Evolutionary conservation across 2,113 vertebrate species (phyloP).

Genomic region (Spilogale gracilis): DNA sequence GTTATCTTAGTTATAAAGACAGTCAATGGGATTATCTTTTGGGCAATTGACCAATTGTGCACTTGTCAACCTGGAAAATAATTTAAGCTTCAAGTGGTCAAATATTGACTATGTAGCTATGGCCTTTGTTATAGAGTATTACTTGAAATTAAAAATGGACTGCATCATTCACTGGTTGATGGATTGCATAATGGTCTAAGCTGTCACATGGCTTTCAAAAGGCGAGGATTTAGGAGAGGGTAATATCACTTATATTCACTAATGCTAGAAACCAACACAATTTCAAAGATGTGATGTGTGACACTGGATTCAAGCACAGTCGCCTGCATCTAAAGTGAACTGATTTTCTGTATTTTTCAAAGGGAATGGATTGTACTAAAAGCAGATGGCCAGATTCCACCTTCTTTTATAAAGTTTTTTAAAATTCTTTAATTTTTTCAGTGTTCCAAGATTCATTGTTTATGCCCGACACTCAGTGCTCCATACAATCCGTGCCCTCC

Average conservation of each 20-base stretch:
- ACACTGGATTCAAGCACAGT: background rate
- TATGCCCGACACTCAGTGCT: too few species aligned
- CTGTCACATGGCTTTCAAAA: background rate
- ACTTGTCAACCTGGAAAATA: slow-evolving; percentile 33
- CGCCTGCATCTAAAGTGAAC: background rate
- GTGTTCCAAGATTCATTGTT: too few species aligned
- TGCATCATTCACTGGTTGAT: too few species aligned
- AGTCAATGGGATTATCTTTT: slow-evolving; percentile 27
- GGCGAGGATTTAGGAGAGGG: background rate
- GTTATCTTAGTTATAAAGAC: background rate
- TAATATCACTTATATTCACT: background rate
- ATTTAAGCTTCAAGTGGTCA: slow-evolving; percentile 36
- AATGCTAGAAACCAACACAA: background rate
- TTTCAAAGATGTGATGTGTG: background rate
- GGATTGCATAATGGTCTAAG: background rate
- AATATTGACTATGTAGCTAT: background rate
- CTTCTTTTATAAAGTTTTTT: background rate
- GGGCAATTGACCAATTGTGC: background rate
- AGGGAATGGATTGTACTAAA: slow-evolving; percentile 2
- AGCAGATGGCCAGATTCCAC: background rate
- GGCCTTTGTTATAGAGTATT: background rate
- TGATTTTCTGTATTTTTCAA: slow-evolving; percentile 14
- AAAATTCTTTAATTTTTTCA: too few species aligned
- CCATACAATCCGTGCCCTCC: too few species aligned
- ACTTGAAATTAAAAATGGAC: slow-evolving; percentile 8